These are phyloP conservation scores for Neofelis nebulosa DNA, from an alignment of 2,113 vertebrate genomes.

Conservation along the genomic window DNA sequence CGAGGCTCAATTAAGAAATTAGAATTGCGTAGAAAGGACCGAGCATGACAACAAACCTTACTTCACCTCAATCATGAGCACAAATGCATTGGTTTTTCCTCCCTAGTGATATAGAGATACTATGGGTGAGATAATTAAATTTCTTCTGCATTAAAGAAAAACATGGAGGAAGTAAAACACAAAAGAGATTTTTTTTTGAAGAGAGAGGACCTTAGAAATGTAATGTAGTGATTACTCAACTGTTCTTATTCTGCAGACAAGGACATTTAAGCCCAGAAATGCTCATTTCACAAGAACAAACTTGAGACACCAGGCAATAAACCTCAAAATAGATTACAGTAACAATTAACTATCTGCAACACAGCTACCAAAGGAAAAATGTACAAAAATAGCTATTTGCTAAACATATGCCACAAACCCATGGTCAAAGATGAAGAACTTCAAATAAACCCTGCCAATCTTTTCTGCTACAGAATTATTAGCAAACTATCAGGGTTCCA, in stretches of 20 bases:
- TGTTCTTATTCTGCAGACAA: conserved; percentile 1
- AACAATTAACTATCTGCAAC: not conserved
- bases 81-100: not conserved
- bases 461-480: not conserved
- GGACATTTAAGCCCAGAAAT: conserved; percentile 21
- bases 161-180: not conserved
- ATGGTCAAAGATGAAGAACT: not conserved
- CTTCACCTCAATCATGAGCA: not conserved
- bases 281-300: not conserved
- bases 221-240: conserved; percentile 8
- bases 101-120: not conserved
- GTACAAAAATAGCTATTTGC: not conserved
- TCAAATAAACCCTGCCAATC: not conserved
- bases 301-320: not conserved
- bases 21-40: conserved; percentile 32
- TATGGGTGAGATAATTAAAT: not conserved
- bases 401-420: not conserved
- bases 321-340: not conserved
- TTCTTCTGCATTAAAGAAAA: not conserved
- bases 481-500: not conserved
- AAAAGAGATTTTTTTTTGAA: not conserved
- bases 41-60: not conserved
- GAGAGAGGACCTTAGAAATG: not conserved
- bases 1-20: conserved; percentile 59
- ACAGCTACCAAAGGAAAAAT: not conserved